phyloP scores from a whole-genome alignment of 2,113 vertebrate species.

The Pseudonaja textilis region DNA sequence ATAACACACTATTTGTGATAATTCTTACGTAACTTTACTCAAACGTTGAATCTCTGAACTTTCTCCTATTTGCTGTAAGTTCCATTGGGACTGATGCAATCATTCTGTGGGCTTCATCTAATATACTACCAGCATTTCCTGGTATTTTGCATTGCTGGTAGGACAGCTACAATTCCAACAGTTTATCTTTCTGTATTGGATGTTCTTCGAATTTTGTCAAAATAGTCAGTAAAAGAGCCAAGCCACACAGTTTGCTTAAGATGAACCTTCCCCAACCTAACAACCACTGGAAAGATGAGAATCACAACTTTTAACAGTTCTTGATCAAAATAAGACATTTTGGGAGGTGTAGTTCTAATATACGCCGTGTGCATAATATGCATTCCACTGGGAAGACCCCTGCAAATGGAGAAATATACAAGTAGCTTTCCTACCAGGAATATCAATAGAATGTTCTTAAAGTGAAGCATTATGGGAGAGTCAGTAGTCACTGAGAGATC shows the following conservation, averaged over 20 bases:
- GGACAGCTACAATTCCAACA: background rate
- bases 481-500: background rate
- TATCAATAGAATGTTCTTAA: background rate
- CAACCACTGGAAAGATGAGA: background rate
- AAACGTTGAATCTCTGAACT: background rate
- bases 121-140: background rate
- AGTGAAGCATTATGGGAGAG: background rate
- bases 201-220: background rate
- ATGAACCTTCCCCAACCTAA: background rate
- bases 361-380: background rate
- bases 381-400: background rate
- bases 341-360: background rate
- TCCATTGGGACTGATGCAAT: background rate
- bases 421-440: background rate
- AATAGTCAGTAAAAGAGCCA: background rate
- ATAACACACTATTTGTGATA: background rate
- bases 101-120: background rate
- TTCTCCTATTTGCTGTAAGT: background rate
- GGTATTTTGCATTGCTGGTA: background rate
- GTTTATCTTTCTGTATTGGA: background rate
- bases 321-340: background rate
- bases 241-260: background rate
- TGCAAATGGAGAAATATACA: background rate
- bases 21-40: background rate
- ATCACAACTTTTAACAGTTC: background rate